Base-by-base conservation (phyloP, 2,888 invertebrate species). In the Vesta saturnalis region DNA sequence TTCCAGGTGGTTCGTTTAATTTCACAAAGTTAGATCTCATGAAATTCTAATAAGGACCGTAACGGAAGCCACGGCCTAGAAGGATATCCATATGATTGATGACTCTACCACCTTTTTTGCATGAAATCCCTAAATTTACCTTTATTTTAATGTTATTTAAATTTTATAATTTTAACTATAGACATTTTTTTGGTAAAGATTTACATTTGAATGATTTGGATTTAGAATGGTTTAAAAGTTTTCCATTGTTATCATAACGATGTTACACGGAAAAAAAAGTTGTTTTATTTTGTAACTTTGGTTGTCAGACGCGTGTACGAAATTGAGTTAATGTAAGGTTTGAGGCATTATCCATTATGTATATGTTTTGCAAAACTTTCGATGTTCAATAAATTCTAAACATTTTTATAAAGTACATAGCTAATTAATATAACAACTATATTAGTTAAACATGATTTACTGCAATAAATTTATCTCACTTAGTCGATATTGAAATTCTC, bases 1-100 rank as follows among this genome's bases (percentile, higher is more conserved):
- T 52, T 52, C 52, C 52, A 52, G 52, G 52, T 52, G 52, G 52
- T 52, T 52, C 52, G 52, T 52, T 52, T 52, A 52, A 52, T 52
- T 52, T 52, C 16, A 19, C 52, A 52, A 52, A 52, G 52, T 52
- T 52, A 52, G 52, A 52, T 21, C 52, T 52, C 52, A 52, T 52
- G 52, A 52, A 52, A 52, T 52, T 52, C 52, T 52, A 52, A 52
- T 52, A 52, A 52, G 52, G 52, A 52, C 52, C n/a, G 52, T 52
- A 52, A 52, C 52, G 52, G 52, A 52, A 52, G 52, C 52, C 21
- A 12, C 52, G 19, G n/a, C 18, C 52, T 52, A 52, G 19, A 52
- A 52, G 52, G 52, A 52, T 52, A 52, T 52, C 2, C 39, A 52
- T 52, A 52, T 52, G 52, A 52, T 52, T 52, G 52, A 52, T 52